Base-by-base conservation (phyloP, 2,888 invertebrate genomes). In the Cephus pulcher region DNA sequence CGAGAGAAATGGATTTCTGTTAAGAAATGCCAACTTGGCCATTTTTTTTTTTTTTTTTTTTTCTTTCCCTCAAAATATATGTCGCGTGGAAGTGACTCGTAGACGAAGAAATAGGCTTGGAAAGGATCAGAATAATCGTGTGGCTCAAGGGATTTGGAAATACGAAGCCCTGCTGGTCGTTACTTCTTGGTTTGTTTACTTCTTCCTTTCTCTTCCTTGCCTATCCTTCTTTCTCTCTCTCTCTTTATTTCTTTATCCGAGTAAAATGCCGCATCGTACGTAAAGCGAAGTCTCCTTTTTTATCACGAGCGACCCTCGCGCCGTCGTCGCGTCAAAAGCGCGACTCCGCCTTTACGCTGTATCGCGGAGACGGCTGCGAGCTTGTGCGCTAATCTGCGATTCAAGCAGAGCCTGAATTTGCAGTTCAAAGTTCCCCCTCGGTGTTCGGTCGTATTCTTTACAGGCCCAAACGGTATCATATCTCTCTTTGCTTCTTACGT, bases 391-490 rank as follows among this genome's bases (percentile, higher is more conserved):
- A 77, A 78, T 77, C 76, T 76, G 80, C 73, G 74, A 70, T 30
- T 70, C 80, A 75, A 75, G 75, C 80, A 34, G 74, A 71, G 30
- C 70, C 34, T 9, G 34, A 35, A 80, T 84, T 81, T 81, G 79
- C 82, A 80, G 79, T 73, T 81, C 81, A 81, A 84, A 82, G 80
- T 80, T 77, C 40, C 73, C 75, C 33, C 3, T 4, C 33, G 1
- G 15, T 15, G 12, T 77, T 75, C 74, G 23, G 37, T 68, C 76
- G 69, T 30, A 73, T 6, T 73, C 37, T 23, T 70, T 69, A 69
- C 33, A 23, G 35, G 15, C 12, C 37, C 32, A 69, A 75, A 11
- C n/a, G 32, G 4, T 4, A 15, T 6, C 15, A 40, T 15, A 40
- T 6, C 15, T 40, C 15, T 15, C 6, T 40, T 1, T 40, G 40